Evolutionary conservation across 2,797 vertebrate genomes (phyloP), one percentile per base, ranked within the genome.

Genomic region (Lophotriccus pileatus): DNA sequence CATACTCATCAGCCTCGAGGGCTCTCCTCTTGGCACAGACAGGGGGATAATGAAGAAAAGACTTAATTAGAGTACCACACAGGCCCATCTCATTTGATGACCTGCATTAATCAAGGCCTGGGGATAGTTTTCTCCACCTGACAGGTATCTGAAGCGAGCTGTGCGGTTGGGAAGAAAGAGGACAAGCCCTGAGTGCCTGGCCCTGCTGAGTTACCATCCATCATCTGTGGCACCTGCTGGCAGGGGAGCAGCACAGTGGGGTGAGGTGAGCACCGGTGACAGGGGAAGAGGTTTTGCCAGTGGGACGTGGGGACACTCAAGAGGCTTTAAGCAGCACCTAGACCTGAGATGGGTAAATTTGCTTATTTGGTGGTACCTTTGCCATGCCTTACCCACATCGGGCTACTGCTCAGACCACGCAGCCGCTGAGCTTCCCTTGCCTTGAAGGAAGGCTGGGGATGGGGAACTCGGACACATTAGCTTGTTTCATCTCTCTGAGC

Each of bases 401-500:
- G 13, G 25, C 24, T 50, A 50, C 77, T 41, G 47, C 36, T 67
- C 6, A 6, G 62, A 43, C 50, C 43, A 44, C 1, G 1, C 0
- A 56, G 15, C 15, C 25, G 14, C 15, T 44, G 37, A 84, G 52
- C 19, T 0, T 50, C 49, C 50, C 28, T 52, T 27, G 7, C 21
- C 34, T 64, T 25, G 47, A 60, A 72, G 27, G 17, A 55, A 66
- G 18, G 22, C 36, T 68, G 28, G 16, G 30, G 15, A 8, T 36
- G 14, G 18, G 24, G 34, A 73, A 18, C 28, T 30, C 4, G 6
- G 16, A 17, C 14, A 18, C 5, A 5, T 68, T 25, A 53, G 34
- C 25, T 52, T 0, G 0, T 59, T 70, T 68, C 1, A 2, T 8
- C 10, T 66, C 53, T 52, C 53, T 72, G 70, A 66, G 34, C 41